Evolutionary conservation across 2,888 invertebrate genomes (phyloP), one percentile per base, ranked within the genome.

Genomic region (Ethmia dodecea): DNA sequence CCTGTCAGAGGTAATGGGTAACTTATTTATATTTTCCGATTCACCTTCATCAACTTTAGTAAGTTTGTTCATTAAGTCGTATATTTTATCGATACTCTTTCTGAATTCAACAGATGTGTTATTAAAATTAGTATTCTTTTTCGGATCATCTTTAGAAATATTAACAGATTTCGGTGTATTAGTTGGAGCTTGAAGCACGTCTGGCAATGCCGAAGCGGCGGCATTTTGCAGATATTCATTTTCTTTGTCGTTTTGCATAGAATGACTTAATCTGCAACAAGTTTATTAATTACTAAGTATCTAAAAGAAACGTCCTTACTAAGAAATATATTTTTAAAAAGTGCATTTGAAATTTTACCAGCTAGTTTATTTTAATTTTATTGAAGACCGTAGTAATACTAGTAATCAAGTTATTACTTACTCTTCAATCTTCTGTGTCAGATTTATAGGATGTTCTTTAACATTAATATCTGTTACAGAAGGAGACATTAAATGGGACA

Each of bases 61-160:
- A 8, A 70, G 42, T 33, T 67, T 69, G 18, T 70, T 76, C 49
- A 86, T 72, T 28, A 86, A 60, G 41, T 62, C 55, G 42, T 81
- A 83, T 43, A 84, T 63, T 60, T 78, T 75, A 30, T 81, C 75
- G 35, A 84, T 81, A 46, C 76, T 81, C 50, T 73, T 74, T 45
- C 71, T 67, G 37, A 76, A 81, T 49, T 77, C 72, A 3, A 69
- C 33, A 4, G 71, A 42, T 8, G 60, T 41, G 2, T n/a, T n/a
- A n/a, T n/a, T n/a, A n/a, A n/a, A n/a, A n/a, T n/a, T n/a, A n/a
- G 47, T 42, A 0, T 32, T 10, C 40, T 60, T 63, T 38, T 64
- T 70, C 3, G 37, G 4, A 9, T 49, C 47, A 15, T 37, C 31
- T 22, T 33, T 43, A 20, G 47, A 40, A n/a, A 22, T 9, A 13